Evolutionary conservation across 2,113 vertebrate genomes (phyloP).

Genomic region (Oreochromis tanganicae): DNA sequence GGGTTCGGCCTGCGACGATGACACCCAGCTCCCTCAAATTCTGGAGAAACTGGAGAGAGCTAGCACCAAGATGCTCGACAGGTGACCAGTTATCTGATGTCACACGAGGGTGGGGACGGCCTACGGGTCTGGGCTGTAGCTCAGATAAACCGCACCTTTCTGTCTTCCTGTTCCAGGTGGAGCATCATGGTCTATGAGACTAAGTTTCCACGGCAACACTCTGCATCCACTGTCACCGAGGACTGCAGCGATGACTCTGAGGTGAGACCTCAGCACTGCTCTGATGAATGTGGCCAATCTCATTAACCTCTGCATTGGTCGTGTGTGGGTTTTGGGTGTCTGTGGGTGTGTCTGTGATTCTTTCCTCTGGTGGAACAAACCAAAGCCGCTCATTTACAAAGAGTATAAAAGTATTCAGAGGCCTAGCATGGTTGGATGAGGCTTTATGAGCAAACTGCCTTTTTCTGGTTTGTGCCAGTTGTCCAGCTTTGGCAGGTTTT

Average conservation of each 20-base stretch:
- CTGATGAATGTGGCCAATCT: background rate
- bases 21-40: slow-evolving; percentile 92
- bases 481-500: background rate
- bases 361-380: background rate
- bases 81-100: slow-evolving; percentile 58
- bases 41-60: slow-evolving; percentile 96
- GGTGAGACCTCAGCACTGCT: slow-evolving; percentile 64
- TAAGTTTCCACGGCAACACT: slow-evolving; percentile 85
- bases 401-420: background rate
- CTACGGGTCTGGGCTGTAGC: background rate
- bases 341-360: background rate
- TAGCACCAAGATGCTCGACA: slow-evolving; percentile 97
- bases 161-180: slow-evolving; percentile 76
- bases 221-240: slow-evolving; percentile 79
- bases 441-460: background rate
- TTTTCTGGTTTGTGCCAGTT: background rate
- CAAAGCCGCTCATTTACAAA: background rate
- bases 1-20: slow-evolving; percentile 95
- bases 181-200: slow-evolving; percentile 98
- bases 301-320: background rate
- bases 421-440: background rate
- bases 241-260: slow-evolving; percentile 91
- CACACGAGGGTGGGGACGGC: background rate
- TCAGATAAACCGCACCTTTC: background rate
- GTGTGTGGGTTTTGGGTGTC: background rate